A percentile compares a stretch with the other conserved stretches of the same genome.
phyloP scores from a whole-genome alignment of 64 coral and sea anemone species.

The Montipora foliosa region DNA sequence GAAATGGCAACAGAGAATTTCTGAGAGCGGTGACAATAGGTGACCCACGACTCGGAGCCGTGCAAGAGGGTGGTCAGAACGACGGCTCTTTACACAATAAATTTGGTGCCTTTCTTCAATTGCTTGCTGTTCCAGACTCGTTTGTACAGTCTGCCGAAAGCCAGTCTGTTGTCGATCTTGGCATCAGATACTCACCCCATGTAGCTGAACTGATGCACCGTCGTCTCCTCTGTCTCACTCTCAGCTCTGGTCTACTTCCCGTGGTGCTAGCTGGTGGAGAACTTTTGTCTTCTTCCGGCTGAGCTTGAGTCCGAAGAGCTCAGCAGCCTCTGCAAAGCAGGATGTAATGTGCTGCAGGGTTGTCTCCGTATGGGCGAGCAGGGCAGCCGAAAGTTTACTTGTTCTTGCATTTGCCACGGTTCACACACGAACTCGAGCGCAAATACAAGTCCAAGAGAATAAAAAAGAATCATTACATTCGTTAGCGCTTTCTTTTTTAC shows the following conservation, averaged over 20 bases:
- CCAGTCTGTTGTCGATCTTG: background rate
- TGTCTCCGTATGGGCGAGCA: background rate
- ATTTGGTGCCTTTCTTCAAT: background rate
- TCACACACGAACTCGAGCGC: too few relatives aligned
- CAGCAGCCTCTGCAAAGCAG: background rate
- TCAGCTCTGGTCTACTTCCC: background rate
- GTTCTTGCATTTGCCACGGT: too few relatives aligned
- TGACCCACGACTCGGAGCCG: too few relatives aligned
- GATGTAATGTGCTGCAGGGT: background rate
- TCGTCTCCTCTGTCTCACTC: background rate
- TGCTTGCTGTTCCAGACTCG: background rate
- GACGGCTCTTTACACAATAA: constrained; percentile 15
- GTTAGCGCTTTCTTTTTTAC: too few relatives aligned
- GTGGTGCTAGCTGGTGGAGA: background rate
- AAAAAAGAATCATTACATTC: too few relatives aligned
- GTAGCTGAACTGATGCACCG: background rate
- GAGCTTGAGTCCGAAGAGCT: background rate
- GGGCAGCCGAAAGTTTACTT: background rate
- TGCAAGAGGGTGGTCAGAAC: background rate
- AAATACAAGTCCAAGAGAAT: too few relatives aligned
- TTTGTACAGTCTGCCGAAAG: background rate
- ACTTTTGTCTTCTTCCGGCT: background rate
- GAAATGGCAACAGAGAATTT: too few relatives aligned
- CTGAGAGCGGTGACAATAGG: background rate
- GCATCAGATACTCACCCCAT: background rate